These are phyloP conservation scores for Hipparchia sbordonii DNA, from an alignment of 2,888 invertebrate species.

Conservation along the genomic window DNA sequence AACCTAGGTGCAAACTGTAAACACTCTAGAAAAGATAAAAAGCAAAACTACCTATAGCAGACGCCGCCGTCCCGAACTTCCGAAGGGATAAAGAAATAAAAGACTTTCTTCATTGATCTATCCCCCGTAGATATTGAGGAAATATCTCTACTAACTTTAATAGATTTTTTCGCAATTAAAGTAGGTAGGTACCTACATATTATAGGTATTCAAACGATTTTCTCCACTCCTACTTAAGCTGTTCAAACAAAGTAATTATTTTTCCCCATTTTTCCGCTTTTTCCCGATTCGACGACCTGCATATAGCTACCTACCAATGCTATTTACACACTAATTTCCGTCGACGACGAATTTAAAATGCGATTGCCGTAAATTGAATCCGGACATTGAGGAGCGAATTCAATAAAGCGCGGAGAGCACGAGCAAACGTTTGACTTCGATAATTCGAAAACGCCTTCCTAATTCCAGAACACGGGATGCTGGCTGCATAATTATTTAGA, in stretches of 20 bases:
- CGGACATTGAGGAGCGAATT: slow-evolving; percentile 65
- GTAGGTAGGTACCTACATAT: slow-evolving; percentile 45
- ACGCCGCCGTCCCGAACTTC: slow-evolving; percentile 1
- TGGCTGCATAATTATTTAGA: slow-evolving; percentile 29
- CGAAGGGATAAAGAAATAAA: slow-evolving; percentile 25
- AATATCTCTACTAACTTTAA: slow-evolving; percentile 56
- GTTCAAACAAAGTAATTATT: slow-evolving; percentile 18
- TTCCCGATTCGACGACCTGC: slow-evolving; percentile 46
- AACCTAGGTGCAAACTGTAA: background rate
- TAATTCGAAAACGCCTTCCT: slow-evolving; percentile 73
- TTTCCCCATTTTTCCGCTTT: slow-evolving; percentile 29
- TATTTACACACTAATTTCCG: slow-evolving; percentile 78
- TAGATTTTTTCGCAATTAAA: slow-evolving; percentile 53
- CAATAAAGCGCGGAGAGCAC: slow-evolving; percentile 54
- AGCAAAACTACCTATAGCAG: slow-evolving; percentile 2
- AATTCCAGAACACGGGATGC: slow-evolving; percentile 35
- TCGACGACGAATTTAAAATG: slow-evolving; percentile 71
- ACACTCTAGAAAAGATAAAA: background rate
- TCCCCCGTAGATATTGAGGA: slow-evolving; percentile 43
- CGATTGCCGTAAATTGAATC: slow-evolving; percentile 74
- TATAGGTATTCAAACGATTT: slow-evolving; percentile 45
- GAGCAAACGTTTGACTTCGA: slow-evolving; percentile 69
- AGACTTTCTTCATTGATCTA: slow-evolving; percentile 54
- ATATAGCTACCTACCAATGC: slow-evolving; percentile 46
- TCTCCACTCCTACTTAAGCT: slow-evolving; percentile 40